A percentile compares a stretch with the other conserved stretches of the same genome.
phyloP scores from a whole-genome alignment of 2,888 invertebrate species.

The Strigamia maritima region DNA sequence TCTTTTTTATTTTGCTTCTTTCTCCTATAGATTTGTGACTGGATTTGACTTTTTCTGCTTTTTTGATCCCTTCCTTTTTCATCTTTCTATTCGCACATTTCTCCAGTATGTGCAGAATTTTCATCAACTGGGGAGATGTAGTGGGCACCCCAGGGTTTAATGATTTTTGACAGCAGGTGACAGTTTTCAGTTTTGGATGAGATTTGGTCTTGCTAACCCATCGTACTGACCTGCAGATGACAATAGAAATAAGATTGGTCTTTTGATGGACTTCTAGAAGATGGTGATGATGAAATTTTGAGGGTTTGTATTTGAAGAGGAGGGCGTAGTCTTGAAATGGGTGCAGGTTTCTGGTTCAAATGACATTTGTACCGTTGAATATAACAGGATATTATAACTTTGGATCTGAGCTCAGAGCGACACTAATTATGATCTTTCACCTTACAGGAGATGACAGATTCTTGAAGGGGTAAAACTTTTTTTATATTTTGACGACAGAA shows the following conservation, averaged over 20 bases:
- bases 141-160: slow-evolving; percentile 19
- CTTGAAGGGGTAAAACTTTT: too few species aligned
- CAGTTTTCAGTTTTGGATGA: slow-evolving; percentile 9
- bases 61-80: neutral
- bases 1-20: neutral
- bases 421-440: too few species aligned
- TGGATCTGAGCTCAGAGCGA: too few species aligned
- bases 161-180: slow-evolving; percentile 19
- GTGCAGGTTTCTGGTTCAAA: neutral
- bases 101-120: neutral
- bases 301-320: too few species aligned
- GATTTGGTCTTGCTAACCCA: neutral
- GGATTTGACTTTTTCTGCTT: neutral
- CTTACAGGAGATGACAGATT: too few species aligned
- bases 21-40: neutral
- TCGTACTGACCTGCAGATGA: neutral
- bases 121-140: slow-evolving; percentile 19
- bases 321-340: neutral
- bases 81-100: neutral
- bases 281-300: neutral
- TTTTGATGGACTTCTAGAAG: neutral
- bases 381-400: too few species aligned
- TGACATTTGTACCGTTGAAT: neutral
- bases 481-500: too few species aligned
- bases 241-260: neutral